phyloP scores from a whole-genome alignment of 2,888 invertebrate genomes.

The Drosophila siamana region DNA sequence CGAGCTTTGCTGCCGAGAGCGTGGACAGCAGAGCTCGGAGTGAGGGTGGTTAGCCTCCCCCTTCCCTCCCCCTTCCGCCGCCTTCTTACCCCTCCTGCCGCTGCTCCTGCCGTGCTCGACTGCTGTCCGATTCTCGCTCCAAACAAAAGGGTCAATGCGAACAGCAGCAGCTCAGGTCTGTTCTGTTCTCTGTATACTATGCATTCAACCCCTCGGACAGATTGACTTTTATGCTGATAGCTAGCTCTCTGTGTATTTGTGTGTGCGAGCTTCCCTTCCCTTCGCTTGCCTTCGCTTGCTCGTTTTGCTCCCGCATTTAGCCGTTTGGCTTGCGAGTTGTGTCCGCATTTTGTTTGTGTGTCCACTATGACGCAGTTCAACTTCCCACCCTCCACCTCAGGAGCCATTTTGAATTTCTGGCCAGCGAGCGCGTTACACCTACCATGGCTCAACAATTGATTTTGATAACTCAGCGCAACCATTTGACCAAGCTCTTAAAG shows the following conservation, averaged over 20 bases:
- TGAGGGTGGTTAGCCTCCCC: conserved; percentile 52
- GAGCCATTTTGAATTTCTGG: conserved; percentile 68
- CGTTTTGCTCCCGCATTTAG: conserved; percentile 10
- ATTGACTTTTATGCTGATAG: conserved; percentile 77
- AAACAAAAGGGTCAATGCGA: conserved; percentile 69
- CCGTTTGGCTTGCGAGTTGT: conserved; percentile 23
- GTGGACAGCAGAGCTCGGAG: conserved; percentile 27
- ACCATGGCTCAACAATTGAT: conserved; percentile 56
- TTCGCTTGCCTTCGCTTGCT: too few relatives aligned
- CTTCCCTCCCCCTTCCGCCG: not conserved
- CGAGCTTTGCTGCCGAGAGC: conserved; percentile 16
- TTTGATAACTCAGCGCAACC: conserved; percentile 47
- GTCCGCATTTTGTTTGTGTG: conserved; percentile 43
- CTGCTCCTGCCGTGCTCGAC: not conserved
- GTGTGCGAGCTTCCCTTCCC: conserved; percentile 10
- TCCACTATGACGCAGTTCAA: conserved; percentile 57
- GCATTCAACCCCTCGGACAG: conserved; percentile 73
- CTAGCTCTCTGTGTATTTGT: conserved; percentile 12
- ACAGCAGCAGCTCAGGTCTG: conserved; percentile 34
- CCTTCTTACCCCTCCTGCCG: not conserved
- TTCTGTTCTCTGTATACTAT: conserved; percentile 41
- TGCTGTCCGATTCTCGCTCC: conserved; percentile 53
- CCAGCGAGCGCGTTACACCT: conserved; percentile 43
- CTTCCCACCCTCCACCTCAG: conserved; percentile 66
- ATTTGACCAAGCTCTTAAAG: conserved; percentile 32